Base-by-base conservation (phyloP, 2,888 invertebrate species). In the Cheilosia scutellata region DNA sequence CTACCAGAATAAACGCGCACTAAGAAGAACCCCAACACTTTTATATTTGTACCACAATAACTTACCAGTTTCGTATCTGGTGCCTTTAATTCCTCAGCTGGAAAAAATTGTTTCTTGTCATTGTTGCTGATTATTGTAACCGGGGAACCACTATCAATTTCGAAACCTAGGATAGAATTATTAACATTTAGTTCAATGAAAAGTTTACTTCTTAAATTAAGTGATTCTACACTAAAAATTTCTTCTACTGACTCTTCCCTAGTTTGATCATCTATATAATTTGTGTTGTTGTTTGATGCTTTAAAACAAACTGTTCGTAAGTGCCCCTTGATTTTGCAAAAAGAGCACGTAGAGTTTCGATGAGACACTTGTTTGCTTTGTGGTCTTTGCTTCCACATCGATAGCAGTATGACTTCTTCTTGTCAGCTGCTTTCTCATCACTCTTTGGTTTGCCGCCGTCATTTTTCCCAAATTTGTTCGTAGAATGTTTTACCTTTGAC, bases 141-240 rank as follows among this genome's bases (percentile, higher is more conserved):
- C n/a, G n/a, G n/a, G n/a, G n/a, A n/a, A n/a, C n/a, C n/a, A n/a
- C n/a, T n/a, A 70, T 33, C 57, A 20, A 57, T 29, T 65, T 65
- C 65, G 20, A 58, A 62, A 40, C 42, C 47, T 63, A 55, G 16
- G 9, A 33, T 57, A 37, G 47, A 65, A 57, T 42, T 47, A 49
- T 57, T 58, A 27, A 65, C 65, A 65, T 57, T 66, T 37, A 75
- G 25, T 37, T 65, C 65, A 75, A 75, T 75, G 29, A 40, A 66
- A 33, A 58, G 27, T 57, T 75, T 75, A 47, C 9, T 31, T 31
- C 7, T 31, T 7, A 31, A 7, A 31, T 31, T 31, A 7, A 7
- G 2, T 7, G 31, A 31, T 74, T 74, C 44, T 55, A 74, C 25
- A 31, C 33, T 74, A 33, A 63, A 74, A 47, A 63, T 74, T 65